Conservation (phyloP, 2,113 vertebrate species). For the Acinonyx jubatus region DNA sequence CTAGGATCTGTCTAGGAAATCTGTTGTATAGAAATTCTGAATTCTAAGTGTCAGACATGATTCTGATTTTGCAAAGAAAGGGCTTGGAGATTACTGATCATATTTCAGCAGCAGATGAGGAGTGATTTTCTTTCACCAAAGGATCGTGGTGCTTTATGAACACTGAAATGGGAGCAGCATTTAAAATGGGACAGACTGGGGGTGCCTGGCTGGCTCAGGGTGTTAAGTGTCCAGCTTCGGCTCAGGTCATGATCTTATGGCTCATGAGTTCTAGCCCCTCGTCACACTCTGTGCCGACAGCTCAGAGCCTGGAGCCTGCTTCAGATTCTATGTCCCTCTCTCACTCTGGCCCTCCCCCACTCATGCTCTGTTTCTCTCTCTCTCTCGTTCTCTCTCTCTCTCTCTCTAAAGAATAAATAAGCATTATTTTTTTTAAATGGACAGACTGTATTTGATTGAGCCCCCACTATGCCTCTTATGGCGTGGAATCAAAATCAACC, state of each 20-base stretch:
- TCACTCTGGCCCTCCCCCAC: too few species aligned
- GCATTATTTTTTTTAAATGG: neutral
- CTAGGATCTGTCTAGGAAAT: neutral
- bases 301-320: too few species aligned
- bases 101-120: neutral
- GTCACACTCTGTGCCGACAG: too few species aligned
- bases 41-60: neutral
- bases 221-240: too few species aligned
- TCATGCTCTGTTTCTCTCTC: too few species aligned
- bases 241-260: too few species aligned
- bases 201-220: too few species aligned
- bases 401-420: too few species aligned
- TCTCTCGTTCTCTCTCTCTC: too few species aligned
- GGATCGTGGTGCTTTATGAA: neutral
- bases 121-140: neutral
- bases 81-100: neutral
- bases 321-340: too few species aligned
- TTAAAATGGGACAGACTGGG: neutral
- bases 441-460: neutral
- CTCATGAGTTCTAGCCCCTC: too few species aligned
- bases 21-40: neutral
- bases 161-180: neutral
- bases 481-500: neutral
- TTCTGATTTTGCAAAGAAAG: constrained; percentile 17
- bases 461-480: neutral